Evolutionary conservation across 2,888 invertebrate species (phyloP).

Genomic region (Pyrrhosoma nymphula): DNA sequence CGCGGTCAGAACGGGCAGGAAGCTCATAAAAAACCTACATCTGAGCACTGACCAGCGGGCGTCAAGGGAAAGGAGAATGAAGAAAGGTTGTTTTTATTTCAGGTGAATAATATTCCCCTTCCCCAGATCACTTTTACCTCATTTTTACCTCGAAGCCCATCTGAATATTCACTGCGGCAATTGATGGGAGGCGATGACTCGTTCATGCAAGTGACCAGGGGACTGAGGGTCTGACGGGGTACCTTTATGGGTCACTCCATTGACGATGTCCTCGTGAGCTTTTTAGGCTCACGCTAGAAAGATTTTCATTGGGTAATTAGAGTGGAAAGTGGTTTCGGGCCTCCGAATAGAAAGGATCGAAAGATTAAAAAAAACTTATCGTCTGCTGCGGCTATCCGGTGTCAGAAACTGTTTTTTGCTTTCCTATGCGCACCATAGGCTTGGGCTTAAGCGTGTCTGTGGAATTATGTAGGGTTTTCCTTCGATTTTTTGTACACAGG

Average conservation of each 20-base stretch:
- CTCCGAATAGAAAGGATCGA: background rate
- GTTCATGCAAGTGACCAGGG: background rate
- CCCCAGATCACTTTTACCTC: background rate
- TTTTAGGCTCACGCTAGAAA: background rate
- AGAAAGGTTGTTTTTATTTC: background rate
- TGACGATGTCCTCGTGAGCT: no score
- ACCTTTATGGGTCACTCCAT: no score
- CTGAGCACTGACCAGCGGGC: background rate
- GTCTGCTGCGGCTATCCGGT: background rate
- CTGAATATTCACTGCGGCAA: background rate
- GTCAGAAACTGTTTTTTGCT: background rate
- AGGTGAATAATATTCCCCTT: background rate
- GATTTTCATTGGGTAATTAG: background rate
- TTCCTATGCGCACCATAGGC: background rate
- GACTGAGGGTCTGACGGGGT: no score
- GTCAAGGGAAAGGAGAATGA: background rate
- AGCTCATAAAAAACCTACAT: background rate
- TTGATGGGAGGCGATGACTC: conserved; percentile 19
- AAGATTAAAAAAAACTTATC: background rate
- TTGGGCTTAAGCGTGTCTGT: background rate
- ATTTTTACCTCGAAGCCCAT: background rate
- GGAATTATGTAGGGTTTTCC: background rate
- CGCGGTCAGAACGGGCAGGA: background rate
- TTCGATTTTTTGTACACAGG: background rate
- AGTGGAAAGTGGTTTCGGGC: conserved; percentile 37